These are phyloP conservation scores for Glaucidium brasilianum DNA, from an alignment of 2,113 vertebrate species.

Conservation along the genomic window DNA sequence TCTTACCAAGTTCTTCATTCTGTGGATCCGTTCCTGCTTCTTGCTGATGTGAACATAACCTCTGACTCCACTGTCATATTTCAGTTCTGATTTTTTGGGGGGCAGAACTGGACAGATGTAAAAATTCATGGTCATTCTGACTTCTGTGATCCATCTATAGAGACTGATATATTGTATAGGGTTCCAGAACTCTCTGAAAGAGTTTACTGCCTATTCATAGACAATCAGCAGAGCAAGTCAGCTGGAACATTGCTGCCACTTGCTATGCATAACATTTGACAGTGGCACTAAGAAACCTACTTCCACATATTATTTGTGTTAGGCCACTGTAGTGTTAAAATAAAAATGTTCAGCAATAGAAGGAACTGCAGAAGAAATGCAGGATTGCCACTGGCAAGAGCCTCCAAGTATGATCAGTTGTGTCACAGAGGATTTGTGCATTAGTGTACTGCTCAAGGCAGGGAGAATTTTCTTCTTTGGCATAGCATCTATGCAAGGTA, in stretches of 20 bases:
- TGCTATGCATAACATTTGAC: constrained; percentile 1
- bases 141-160: neutral
- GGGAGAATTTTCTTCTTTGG: neutral
- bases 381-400: constrained; percentile 24
- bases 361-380: neutral
- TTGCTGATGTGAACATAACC: neutral
- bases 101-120: neutral
- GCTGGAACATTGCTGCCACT: constrained; percentile 15
- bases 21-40: neutral
- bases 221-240: constrained; percentile 20
- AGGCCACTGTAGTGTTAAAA: neutral
- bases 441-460: neutral
- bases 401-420: neutral
- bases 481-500: neutral
- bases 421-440: constrained; percentile 25
- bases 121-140: neutral
- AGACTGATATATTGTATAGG: neutral
- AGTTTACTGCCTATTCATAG: neutral
- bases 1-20: neutral
- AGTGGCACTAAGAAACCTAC: neutral
- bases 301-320: constrained; percentile 11
- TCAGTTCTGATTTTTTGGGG: neutral
- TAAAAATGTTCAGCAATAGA: constrained; percentile 14
- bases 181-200: neutral
- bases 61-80: neutral